phyloP scores from a whole-genome alignment of 2,888 invertebrate species.

The Drosophila barbarae region DNA sequence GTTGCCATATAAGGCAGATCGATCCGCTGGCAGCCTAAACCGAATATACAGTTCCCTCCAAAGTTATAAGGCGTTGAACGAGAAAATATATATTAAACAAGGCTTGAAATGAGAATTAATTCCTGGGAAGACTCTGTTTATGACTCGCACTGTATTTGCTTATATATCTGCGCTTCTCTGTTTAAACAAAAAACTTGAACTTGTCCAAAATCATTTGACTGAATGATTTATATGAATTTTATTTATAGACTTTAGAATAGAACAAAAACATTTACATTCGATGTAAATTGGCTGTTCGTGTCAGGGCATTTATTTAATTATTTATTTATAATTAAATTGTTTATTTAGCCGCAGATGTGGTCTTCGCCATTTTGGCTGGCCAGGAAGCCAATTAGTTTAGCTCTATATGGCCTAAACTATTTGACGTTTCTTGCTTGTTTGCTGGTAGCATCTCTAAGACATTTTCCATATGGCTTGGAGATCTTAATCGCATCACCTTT shows the following conservation, averaged over 20 bases:
- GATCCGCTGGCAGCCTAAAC: conserved; percentile 47
- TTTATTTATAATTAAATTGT: conserved; percentile 74
- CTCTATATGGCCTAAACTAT: conserved; percentile 68
- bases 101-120: not conserved
- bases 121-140: not conserved
- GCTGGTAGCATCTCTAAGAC: conserved; percentile 59
- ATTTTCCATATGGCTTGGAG: conserved; percentile 51
- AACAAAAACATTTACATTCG: conserved; percentile 52
- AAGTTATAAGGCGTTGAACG: conserved; percentile 6
- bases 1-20: conserved; percentile 52
- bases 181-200: conserved; percentile 48
- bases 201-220: conserved; percentile 50
- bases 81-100: too few relatives aligned
- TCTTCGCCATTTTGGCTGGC: conserved; percentile 55
- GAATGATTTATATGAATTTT: conserved; percentile 51
- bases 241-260: conserved; percentile 32
- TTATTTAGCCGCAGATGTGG: conserved; percentile 53
- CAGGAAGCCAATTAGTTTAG: conserved; percentile 73
- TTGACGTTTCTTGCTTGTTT: conserved; percentile 43
- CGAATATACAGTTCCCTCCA: conserved; percentile 28
- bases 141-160: conserved; percentile 15
- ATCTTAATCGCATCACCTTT: conserved; percentile 19
- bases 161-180: conserved; percentile 32
- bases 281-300: conserved; percentile 64
- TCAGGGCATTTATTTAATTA: conserved; percentile 62